phyloP scores from a whole-genome alignment of 2,797 vertebrate genomes.

The Sebastes trivittatus region DNA sequence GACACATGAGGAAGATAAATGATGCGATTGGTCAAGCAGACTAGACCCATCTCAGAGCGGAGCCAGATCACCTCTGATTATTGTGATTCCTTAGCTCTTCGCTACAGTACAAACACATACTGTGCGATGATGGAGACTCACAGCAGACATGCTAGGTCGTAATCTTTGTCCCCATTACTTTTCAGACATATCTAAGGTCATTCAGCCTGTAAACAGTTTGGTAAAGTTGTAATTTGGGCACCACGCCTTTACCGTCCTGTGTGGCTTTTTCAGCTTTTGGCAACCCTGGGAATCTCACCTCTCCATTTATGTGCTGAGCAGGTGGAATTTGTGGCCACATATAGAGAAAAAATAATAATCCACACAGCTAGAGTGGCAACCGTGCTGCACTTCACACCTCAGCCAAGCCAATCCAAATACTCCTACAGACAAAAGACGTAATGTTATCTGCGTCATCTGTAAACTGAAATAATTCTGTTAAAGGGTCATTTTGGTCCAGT shows the following conservation, averaged over 20 bases:
- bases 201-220: conserved; percentile 44
- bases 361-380: conserved; percentile 14
- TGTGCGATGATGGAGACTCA: conserved; percentile 18
- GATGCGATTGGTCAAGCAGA: conserved; percentile 63
- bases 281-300: conserved; percentile 6
- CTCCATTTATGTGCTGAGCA: conserved; percentile 33
- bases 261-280: conserved; percentile 30
- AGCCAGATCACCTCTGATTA: conserved; percentile 67
- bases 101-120: conserved; percentile 42
- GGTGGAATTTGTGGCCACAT: conserved; percentile 23
- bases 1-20: conserved; percentile 77
- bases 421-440: background rate
- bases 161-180: conserved; percentile 46
- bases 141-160: background rate
- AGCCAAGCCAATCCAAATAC: conserved; percentile 28
- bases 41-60: conserved; percentile 40
- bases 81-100: conserved; percentile 50
- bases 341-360: conserved; percentile 14
- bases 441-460: background rate
- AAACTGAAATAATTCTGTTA: background rate
- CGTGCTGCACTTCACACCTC: conserved; percentile 46
- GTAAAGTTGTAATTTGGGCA: conserved; percentile 27
- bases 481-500: background rate
- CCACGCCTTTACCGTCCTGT: conserved; percentile 49
- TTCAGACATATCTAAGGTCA: conserved; percentile 28